phyloP scores from a whole-genome alignment of 1,140 invertebrate species.

The Samia ricini region DNA sequence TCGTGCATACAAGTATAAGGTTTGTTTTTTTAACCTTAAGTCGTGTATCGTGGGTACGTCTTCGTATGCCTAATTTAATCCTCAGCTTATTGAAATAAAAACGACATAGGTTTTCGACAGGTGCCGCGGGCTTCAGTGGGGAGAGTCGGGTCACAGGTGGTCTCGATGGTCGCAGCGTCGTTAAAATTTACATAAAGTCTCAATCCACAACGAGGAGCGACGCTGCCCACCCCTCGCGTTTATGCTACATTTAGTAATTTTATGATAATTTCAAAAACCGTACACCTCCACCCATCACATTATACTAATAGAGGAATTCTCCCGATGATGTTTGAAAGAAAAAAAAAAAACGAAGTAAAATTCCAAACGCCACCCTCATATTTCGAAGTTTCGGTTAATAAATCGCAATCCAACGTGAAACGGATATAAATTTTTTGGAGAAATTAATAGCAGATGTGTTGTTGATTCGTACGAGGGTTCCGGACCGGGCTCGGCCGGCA shows the following conservation, averaged over 20 bases:
- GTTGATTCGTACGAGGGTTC: conserved; percentile 49
- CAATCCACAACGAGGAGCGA: conserved; percentile 68
- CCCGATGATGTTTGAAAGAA: conserved; percentile 47
- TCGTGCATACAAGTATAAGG: background rate
- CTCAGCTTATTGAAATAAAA: conserved; percentile 76
- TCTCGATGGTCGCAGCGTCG: conserved; percentile 74
- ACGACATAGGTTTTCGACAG: conserved; percentile 76
- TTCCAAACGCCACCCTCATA: conserved; percentile 52
- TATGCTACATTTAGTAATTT: conserved; percentile 78
- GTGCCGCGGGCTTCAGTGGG: conserved; percentile 47
- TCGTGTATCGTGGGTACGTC: conserved; percentile 42
- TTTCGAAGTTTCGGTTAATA: conserved; percentile 66
- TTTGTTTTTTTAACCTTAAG: background rate
- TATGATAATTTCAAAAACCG: conserved; percentile 76
- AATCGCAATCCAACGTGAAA: conserved; percentile 62
- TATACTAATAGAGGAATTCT: conserved; percentile 74
- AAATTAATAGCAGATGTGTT: conserved; percentile 75
- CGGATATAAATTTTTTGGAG: conserved; percentile 60
- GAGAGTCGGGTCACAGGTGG: conserved; percentile 64
- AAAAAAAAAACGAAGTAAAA: conserved; percentile 50
- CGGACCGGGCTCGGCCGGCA: conserved; percentile 36
- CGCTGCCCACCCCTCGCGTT: conserved; percentile 69
- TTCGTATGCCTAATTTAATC: conserved; percentile 72
- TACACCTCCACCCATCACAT: conserved; percentile 74
- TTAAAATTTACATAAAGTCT: conserved; percentile 78